These are phyloP conservation scores for Rhinichthys klamathensis DNA, from an alignment of 2,113 vertebrate genomes.

Conservation along the genomic window DNA sequence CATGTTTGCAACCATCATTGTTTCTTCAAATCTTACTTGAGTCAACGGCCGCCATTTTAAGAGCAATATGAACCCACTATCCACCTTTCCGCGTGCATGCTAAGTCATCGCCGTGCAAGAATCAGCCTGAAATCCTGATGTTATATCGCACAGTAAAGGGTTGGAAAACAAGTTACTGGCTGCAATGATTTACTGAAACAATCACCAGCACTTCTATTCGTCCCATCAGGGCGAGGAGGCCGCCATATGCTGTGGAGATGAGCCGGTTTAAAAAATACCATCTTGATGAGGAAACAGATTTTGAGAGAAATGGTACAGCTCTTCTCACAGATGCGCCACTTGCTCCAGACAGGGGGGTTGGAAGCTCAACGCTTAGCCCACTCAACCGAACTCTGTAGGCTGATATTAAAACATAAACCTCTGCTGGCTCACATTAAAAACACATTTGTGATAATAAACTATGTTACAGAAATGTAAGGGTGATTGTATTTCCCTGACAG, in stretches of 20 bases:
- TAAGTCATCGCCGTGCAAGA: slow-evolving; percentile 49
- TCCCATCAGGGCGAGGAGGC: slow-evolving; percentile 38
- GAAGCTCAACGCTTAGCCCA: not conserved
- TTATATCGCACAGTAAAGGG: slow-evolving; percentile 46
- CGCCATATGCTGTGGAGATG: slow-evolving; percentile 48
- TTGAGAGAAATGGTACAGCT: slow-evolving; percentile 18
- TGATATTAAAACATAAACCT: slow-evolving; percentile 4
- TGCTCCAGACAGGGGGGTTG: slow-evolving; percentile 1
- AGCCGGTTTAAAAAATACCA: slow-evolving; percentile 32
- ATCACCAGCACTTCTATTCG: slow-evolving; percentile 54
- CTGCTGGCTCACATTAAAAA: not conserved
- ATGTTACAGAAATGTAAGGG: not conserved
- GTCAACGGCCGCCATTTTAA: slow-evolving; percentile 36
- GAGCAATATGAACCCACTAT: slow-evolving; percentile 40
- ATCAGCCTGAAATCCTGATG: slow-evolving; percentile 42
- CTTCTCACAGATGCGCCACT: slow-evolving; percentile 22
- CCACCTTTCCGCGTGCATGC: slow-evolving; percentile 18
- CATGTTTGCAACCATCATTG: slow-evolving; percentile 36
- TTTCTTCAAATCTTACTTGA: slow-evolving; percentile 35
- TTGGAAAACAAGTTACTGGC: slow-evolving; percentile 38
- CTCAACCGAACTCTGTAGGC: not conserved
- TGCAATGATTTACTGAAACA: slow-evolving; percentile 52
- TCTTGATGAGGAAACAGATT: slow-evolving; percentile 47
- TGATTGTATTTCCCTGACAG: not conserved
- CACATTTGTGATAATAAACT: slow-evolving; percentile 5